Base-by-base conservation (phyloP, 1,140 invertebrate species). In the Neotoxoptera formosana region DNA sequence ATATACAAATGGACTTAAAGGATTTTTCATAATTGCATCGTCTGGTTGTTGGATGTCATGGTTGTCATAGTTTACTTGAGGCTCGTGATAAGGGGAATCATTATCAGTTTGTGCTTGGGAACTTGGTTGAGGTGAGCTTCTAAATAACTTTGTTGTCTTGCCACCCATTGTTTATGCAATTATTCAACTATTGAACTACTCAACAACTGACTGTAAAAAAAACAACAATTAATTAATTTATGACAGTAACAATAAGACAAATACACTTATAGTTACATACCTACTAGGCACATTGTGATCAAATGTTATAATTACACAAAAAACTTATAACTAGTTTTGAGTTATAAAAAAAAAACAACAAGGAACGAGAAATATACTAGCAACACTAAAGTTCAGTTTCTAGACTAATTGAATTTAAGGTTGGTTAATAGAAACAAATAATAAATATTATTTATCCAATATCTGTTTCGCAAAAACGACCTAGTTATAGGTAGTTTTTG, bases 101-200 rank as follows among this genome's bases (percentile, higher is more conserved):
- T 47, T 47, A 20, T 76, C 25, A 9, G 45, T 25, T n/a, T 76
- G 36, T n/a, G 7, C 7, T 34, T 91, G 81, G 30, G 53, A 4
- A n/a, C 11, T 51, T 17, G 56, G 36, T 47, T 91, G 90, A 48
- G 36, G 30, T n/a, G 90, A 91, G 17, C 41, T 47, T 41, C 45
- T 91, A 45, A 76, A 91, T 34, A 76, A n/a, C n/a, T 91, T 91
- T 14, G 90, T 67, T 1, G 90, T 76, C 47, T 76, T 91, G 1
- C 90, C 90, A 1, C 90, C 90, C 90, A 91, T 91, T 48, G 8
- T 67, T 56, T 41, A 45, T 60, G 6, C 36, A 86, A 30, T 30
- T 67, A 67, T 67, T n/a, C 0, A 67, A 67, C 60, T 67, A 67
- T 67, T n/a, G 0, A 67, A 67, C 60, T n/a, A n/a, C 11, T n/a